A percentile compares a stretch with the other conserved stretches of the same genome.
Evolutionary conservation across 1,140 invertebrate species (phyloP).

Genomic region (Zaprionus kolodkinae): DNA sequence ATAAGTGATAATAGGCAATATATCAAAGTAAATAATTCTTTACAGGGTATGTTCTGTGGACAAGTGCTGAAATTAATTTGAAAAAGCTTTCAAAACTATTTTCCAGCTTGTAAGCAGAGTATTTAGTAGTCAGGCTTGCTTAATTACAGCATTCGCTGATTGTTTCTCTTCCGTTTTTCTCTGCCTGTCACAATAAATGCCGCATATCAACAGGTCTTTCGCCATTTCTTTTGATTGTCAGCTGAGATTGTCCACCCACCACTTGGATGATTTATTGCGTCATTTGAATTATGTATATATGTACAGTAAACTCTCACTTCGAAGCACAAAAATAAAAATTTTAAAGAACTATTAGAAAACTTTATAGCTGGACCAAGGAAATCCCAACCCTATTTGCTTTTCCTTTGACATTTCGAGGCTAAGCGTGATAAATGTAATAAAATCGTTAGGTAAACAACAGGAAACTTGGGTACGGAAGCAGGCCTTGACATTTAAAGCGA

Average conservation of each 20-base stretch:
- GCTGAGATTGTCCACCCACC: conserved; percentile 1
- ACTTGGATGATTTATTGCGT: not conserved
- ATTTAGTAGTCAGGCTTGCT: not conserved
- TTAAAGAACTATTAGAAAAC: no score
- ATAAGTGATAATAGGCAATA: not conserved
- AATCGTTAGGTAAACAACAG: not conserved
- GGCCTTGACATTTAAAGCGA: not conserved
- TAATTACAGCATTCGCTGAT: not conserved
- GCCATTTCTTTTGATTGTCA: not conserved
- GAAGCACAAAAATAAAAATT: no score
- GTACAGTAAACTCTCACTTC: no score
- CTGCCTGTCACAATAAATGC: not conserved
- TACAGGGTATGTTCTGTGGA: no score
- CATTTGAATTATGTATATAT: no score
- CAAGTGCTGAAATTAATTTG: not conserved
- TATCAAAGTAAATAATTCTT: no score
- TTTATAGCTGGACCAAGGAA: no score
- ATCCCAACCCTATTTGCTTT: no score
- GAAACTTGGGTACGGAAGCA: not conserved
- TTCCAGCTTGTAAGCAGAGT: not conserved
- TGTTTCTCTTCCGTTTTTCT: not conserved
- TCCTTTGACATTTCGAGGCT: not conserved
- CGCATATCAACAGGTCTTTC: not conserved
- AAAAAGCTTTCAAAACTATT: not conserved
- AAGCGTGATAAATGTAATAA: not conserved